Evolutionary conservation across 1,140 invertebrate genomes (phyloP).

Genomic region (Stratiolaelaps scimitus): DNA sequence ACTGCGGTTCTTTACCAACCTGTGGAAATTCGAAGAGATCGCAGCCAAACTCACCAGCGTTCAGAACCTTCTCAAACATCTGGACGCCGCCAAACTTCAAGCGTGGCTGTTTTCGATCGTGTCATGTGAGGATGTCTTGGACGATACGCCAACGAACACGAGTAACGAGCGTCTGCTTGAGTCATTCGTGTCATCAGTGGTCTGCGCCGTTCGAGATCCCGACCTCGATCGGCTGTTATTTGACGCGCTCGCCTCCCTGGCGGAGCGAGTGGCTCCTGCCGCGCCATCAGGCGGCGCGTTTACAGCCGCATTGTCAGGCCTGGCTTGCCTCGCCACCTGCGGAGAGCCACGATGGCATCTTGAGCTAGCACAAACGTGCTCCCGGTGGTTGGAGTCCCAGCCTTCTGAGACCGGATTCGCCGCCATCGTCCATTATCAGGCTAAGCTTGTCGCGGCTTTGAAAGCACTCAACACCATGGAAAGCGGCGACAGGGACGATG

Average conservation of each 20-base stretch:
- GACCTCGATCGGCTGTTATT: slow-evolving; percentile 17
- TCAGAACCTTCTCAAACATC: not conserved
- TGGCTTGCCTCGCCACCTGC: slow-evolving; percentile 1
- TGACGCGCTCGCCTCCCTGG: slow-evolving; percentile 1
- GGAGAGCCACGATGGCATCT: slow-evolving; percentile 16
- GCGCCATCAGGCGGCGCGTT: not conserved
- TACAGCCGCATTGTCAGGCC: not conserved
- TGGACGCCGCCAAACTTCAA: slow-evolving; percentile 2
- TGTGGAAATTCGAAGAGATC: slow-evolving; percentile 13
- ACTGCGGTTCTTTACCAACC: not conserved
- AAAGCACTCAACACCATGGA: slow-evolving; percentile 25
- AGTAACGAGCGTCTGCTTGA: slow-evolving; percentile 9
- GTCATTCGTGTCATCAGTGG: slow-evolving; percentile 9
- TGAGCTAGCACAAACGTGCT: slow-evolving; percentile 18
- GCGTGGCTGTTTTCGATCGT: slow-evolving; percentile 20
- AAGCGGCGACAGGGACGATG: slow-evolving; percentile 18
- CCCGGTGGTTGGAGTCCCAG: slow-evolving; percentile 8
- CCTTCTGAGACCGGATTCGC: slow-evolving; percentile 15
- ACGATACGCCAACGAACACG: not conserved
- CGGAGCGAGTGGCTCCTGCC: not conserved
- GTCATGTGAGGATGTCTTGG: slow-evolving; percentile 17
- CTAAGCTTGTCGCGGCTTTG: slow-evolving; percentile 26
- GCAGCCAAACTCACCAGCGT: not conserved
- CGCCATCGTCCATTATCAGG: slow-evolving; percentile 17
- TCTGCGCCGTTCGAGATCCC: slow-evolving; percentile 4